phyloP scores from a whole-genome alignment of 2,797 vertebrate genomes.

The Octomys mimax region DNA sequence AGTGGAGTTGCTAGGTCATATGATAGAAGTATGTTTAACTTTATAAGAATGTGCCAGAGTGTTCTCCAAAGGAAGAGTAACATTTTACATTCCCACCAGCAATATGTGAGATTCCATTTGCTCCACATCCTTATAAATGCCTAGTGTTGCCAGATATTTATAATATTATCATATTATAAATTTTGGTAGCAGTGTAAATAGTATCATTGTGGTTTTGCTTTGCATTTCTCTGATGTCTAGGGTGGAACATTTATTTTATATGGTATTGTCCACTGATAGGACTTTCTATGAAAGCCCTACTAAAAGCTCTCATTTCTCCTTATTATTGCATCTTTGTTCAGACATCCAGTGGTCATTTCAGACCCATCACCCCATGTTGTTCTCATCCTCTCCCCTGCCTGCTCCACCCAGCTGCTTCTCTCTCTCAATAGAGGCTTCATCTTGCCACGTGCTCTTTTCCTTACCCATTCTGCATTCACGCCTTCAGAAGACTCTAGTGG shows the following conservation, averaged over 20 bases:
- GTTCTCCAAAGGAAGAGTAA: neutral
- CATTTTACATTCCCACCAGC: conserved; percentile 18
- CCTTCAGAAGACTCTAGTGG: neutral
- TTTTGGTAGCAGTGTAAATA: neutral
- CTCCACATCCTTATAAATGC: neutral
- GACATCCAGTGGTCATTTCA: neutral
- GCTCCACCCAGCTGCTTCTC: neutral
- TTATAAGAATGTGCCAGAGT: neutral
- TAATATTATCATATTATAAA: neutral
- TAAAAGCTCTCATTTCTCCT: conserved; percentile 33
- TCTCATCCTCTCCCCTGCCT: neutral
- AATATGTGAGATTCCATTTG: conserved; percentile 44
- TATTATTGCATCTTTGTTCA: conserved; percentile 1
- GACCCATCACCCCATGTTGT: neutral
- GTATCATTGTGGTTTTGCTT: conserved; percentile 19
- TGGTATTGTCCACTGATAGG: neutral
- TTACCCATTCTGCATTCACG: neutral
- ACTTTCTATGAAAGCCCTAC: neutral
- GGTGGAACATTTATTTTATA: conserved; percentile 39
- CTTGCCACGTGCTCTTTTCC: neutral
- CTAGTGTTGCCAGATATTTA: neutral
- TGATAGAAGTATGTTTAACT: conserved; percentile 2
- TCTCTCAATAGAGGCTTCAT: conserved; percentile 28
- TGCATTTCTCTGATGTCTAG: neutral
- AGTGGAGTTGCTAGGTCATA: conserved; percentile 9